Conservation (phyloP, 35 echinoderm and acorn worm species). For the Hemicentrotus pulcherrimus region DNA sequence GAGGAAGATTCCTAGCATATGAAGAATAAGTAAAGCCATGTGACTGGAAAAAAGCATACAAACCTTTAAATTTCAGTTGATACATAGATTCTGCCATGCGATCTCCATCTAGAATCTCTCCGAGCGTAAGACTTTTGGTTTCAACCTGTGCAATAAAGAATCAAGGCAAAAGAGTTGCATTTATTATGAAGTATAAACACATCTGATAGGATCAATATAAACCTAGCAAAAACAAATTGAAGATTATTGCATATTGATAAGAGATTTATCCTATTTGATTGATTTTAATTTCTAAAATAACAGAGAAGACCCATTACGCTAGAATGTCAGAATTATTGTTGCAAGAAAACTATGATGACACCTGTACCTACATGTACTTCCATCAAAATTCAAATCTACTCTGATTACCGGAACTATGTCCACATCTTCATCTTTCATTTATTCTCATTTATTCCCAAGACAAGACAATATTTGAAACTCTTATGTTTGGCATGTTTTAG, state of each 20-base stretch:
- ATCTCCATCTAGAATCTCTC: constrained; percentile 96
- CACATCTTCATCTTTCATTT: not conserved
- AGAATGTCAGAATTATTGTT: not conserved
- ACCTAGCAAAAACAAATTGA: not conserved
- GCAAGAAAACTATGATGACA: not conserved
- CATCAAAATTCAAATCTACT: not conserved
- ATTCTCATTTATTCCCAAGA: no score
- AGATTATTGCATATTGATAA: no score
- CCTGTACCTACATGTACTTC: not conserved
- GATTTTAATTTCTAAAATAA: no score
- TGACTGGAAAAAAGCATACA: not conserved
- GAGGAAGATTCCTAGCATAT: no score
- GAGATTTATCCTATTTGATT: no score
- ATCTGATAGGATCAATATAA: not conserved
- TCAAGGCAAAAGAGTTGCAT: not conserved
- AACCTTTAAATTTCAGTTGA: constrained; percentile 91
- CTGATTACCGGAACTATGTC: not conserved
- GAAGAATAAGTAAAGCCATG: no score
- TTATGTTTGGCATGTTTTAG: no score
- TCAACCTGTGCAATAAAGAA: constrained; percentile 71
- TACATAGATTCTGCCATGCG: constrained; percentile 95
- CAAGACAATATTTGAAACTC: no score
- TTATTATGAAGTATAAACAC: not conserved
- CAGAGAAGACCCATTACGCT: not conserved
- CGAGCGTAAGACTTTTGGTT: constrained; percentile 85